Base-by-base conservation (phyloP, 1,140 invertebrate species). In the Ctenoplectra terminalis region DNA sequence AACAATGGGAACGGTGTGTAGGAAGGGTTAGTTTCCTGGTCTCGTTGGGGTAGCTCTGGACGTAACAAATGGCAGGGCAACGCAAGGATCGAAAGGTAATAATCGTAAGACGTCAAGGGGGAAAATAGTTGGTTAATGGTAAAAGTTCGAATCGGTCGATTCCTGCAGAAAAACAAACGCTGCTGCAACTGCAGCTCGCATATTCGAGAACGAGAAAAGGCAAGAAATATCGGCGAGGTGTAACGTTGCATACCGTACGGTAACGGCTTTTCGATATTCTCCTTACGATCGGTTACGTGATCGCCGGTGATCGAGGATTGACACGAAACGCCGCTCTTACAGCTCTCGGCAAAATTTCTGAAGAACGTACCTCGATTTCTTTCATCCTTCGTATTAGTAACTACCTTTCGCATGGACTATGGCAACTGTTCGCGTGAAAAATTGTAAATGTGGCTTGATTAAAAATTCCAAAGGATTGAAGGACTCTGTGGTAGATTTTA, bases 181-280 rank as follows among this genome's bases (percentile, higher is more conserved):
- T 1, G n/a, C 23, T 40, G 23, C 9, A 60, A 56, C 15, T 67
- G 74, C 6, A 66, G 37, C 58, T 71, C 69, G 69, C 23, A 13
- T 31, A 75, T 2, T 37, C 54, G 29, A 15, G 17, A 29, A 64
- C 29, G 31, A 43, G 46, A 29, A n/a, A 20, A 2, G 20, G 13
- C 20, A 40, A 70, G 31, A 60, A 67, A 56, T 54, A 69, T 69
- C 40, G 37, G 13, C 26, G 52, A 5, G 34, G 48, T 34, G 69
- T 73, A 73, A 69, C 54, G 69, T 76, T 72, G 84, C 75, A 52
- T 73, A 73, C 40, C 9, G 70, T 67, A 56, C 58, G 78, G 58
- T 86, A 86, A 86, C 84, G 84, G 78, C 54, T 84, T 86, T 86
- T 86, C 84, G 83, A 86, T 86, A 86, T 85, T 85, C 84, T 69